These are phyloP conservation scores for Poicephalus meyeri DNA, from an alignment of 2,113 vertebrate genomes.

Conservation along the genomic window DNA sequence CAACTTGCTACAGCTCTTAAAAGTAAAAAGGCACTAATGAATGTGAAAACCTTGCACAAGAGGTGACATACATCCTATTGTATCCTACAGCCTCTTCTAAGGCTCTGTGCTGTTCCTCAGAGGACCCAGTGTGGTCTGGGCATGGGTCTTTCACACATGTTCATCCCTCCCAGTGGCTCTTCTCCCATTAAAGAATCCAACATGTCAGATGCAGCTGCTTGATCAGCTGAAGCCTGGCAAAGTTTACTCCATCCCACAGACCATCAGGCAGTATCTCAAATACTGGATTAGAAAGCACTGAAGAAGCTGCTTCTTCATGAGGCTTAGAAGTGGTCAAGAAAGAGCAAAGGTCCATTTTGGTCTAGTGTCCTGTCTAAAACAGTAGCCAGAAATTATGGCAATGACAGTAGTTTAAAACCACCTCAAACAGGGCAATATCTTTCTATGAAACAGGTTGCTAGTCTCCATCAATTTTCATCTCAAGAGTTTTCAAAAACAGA, in stretches of 20 bases:
- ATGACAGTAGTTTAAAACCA: not conserved
- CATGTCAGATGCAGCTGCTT: not conserved
- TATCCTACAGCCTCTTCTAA: not conserved
- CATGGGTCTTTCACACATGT: not conserved
- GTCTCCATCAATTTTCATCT: not conserved
- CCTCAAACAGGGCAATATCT: not conserved
- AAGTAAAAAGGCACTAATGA: not conserved
- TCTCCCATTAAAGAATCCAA: not conserved
- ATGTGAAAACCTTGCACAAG: not conserved
- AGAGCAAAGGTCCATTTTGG: not conserved
- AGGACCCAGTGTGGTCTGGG: not conserved
- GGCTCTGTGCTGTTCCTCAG: not conserved
- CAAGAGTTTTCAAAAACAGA: not conserved
- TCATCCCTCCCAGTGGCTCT: not conserved
- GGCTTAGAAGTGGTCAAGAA: not conserved
- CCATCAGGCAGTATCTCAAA: not conserved
- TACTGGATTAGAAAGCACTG: not conserved
- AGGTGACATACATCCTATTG: not conserved
- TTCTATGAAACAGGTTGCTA: not conserved
- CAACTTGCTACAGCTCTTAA: not conserved
- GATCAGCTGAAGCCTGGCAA: not conserved
- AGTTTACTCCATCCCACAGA: not conserved
- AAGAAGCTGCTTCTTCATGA: not conserved
- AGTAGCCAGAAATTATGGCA: not conserved
- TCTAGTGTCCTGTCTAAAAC: not conserved